Evolutionary conservation across 2,888 invertebrate genomes (phyloP).

Genomic region (Drosophila dives): DNA sequence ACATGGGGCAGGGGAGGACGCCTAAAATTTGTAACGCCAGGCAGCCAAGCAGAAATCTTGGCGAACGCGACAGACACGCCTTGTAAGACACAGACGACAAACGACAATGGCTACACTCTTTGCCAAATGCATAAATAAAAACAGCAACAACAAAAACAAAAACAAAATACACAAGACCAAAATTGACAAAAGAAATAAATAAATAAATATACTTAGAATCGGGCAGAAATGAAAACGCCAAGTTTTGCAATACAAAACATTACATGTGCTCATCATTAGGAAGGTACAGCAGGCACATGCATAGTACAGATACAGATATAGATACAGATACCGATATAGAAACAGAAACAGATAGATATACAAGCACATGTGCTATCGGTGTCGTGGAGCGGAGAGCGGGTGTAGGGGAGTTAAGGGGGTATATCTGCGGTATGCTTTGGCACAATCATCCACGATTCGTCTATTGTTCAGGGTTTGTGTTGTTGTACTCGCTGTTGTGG

Average conservation of each 20-base stretch:
- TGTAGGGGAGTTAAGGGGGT: background rate
- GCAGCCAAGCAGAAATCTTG: conserved; percentile 73
- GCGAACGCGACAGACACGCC: conserved; percentile 69
- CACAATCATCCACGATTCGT: conserved; percentile 77
- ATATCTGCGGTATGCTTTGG: conserved; percentile 51
- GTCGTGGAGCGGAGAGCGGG: background rate
- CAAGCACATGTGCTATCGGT: conserved; percentile 28
- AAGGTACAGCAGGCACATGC: conserved; percentile 19
- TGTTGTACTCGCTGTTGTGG: conserved; percentile 57
- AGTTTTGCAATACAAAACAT: conserved; percentile 76
- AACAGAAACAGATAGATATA: conserved; percentile 19
- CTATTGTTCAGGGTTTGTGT: conserved; percentile 63
- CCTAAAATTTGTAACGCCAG: conserved; percentile 73
- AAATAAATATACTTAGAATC: conserved; percentile 19
- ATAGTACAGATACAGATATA: conserved; percentile 9
- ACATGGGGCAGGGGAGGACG: conserved; percentile 15
- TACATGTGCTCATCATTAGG: conserved; percentile 79
- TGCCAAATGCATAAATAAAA: conserved; percentile 58
- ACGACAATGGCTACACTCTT: conserved; percentile 70
- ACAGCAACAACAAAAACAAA: conserved; percentile 2
- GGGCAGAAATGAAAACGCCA: conserved; percentile 70
- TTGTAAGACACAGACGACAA: conserved; percentile 67
- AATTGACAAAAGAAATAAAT: conserved; percentile 47
- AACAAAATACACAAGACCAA: conserved; percentile 28
- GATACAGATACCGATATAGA: conserved; percentile 16